A percentile compares a stretch with the other conserved stretches of the same genome.
phyloP scores from a whole-genome alignment of 2,113 vertebrate genomes.

The Euleptes europaea region DNA sequence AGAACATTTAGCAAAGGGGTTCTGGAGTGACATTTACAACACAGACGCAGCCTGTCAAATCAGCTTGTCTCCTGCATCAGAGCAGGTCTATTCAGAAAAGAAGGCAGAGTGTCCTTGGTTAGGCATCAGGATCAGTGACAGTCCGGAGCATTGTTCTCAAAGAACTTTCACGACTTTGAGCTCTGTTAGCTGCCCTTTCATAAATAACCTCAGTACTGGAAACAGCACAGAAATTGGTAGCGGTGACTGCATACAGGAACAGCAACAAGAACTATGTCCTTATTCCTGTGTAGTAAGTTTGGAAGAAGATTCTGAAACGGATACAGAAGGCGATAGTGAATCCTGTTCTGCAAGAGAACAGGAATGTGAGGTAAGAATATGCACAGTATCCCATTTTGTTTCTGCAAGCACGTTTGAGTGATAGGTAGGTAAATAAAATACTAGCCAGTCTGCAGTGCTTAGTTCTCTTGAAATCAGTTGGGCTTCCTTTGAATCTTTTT shows the following conservation, averaged over 20 bases:
- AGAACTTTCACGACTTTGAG: constrained; percentile 82
- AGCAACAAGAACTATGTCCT: constrained; percentile 82
- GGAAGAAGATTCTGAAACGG: constrained; percentile 88
- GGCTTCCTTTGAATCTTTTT: neutral
- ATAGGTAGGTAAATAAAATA: neutral
- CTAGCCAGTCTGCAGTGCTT: neutral
- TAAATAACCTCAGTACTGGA: constrained; percentile 81
- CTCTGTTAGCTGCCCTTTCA: constrained; percentile 90
- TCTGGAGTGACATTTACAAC: constrained; percentile 87
- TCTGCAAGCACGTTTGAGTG: neutral
- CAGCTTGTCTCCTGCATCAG: constrained; percentile 61
- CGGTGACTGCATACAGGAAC: constrained; percentile 70
- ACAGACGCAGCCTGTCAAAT: constrained; percentile 66
- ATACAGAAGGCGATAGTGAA: constrained; percentile 90
- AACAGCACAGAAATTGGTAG: constrained; percentile 70
- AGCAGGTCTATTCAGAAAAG: constrained; percentile 76
- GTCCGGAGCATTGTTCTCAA: constrained; percentile 78
- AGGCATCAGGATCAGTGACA: constrained; percentile 80
- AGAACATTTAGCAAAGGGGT: constrained; percentile 93
- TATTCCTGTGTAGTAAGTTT: constrained; percentile 87
- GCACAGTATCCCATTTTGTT: neutral
- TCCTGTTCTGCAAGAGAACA: constrained; percentile 84
- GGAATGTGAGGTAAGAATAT: constrained; percentile 85
- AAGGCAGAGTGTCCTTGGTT: constrained; percentile 91
- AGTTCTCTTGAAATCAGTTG: neutral